A percentile compares a stretch with the other conserved stretches of the same genome.
Conservation (phyloP, 2,797 vertebrate species). For the Echiichthys vipera region DNA sequence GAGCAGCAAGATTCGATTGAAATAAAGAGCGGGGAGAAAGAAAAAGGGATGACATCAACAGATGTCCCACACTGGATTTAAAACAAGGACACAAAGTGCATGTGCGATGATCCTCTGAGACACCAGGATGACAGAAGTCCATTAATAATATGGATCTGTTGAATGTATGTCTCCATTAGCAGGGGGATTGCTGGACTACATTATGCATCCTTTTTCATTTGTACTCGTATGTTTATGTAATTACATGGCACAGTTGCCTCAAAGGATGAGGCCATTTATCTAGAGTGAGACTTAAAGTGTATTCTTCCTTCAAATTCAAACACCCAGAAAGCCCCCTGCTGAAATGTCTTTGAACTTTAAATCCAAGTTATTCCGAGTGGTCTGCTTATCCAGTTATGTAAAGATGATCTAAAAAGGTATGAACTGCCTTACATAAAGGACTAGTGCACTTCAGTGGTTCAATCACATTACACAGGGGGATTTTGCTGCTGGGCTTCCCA, state of each 20-base stretch:
- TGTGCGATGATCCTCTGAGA: slow-evolving; percentile 17
- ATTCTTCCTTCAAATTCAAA: slow-evolving; percentile 20
- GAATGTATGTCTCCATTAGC: not conserved
- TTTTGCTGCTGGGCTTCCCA: slow-evolving; percentile 37
- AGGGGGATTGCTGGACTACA: not conserved
- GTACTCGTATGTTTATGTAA: not conserved
- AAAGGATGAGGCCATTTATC: not conserved
- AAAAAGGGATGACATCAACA: slow-evolving; percentile 1
- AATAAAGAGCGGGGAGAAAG: not conserved
- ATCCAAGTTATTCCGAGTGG: slow-evolving; percentile 24
- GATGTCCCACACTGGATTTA: not conserved
- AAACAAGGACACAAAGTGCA: slow-evolving; percentile 25
- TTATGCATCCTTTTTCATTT: not conserved
- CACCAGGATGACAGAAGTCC: not conserved
- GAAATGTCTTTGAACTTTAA: slow-evolving; percentile 49
- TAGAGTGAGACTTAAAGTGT: slow-evolving; percentile 1
- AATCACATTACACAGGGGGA: slow-evolving; percentile 16
- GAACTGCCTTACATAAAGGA: slow-evolving; percentile 38
- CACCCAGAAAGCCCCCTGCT: slow-evolving; percentile 11
- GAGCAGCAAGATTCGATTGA: not conserved
- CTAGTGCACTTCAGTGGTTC: slow-evolving; percentile 48
- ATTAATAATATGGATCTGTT: slow-evolving; percentile 16
- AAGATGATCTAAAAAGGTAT: slow-evolving; percentile 53
- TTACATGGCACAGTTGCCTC: not conserved
- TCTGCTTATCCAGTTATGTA: slow-evolving; percentile 50